Conservation (phyloP, 23 tunicate genomes). For the Halocynthia roretzi region DNA sequence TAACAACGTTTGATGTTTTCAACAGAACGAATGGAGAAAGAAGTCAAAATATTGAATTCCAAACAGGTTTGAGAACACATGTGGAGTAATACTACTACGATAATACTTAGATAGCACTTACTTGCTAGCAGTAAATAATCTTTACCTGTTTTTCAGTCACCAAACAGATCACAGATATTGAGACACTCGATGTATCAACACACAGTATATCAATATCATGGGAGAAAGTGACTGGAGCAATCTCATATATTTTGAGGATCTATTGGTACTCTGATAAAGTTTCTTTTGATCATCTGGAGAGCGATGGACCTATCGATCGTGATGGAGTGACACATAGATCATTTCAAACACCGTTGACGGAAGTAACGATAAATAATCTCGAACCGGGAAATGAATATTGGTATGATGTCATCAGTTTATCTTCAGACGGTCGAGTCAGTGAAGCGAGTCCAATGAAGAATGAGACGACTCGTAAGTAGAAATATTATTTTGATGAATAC, state of each 20-base stretch:
- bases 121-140: background rate
- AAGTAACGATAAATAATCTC: background rate
- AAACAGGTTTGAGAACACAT: background rate
- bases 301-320: slow-evolving; percentile 10
- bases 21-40: slow-evolving; percentile 4
- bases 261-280: slow-evolving; percentile 6
- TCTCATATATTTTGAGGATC: background rate
- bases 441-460: slow-evolving; percentile 1
- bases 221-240: slow-evolving; percentile 10
- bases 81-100: too few species aligned
- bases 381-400: slow-evolving; percentile 49
- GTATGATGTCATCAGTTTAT: slow-evolving; percentile 39
- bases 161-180: background rate
- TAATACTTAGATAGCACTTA: too few species aligned
- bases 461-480: slow-evolving; percentile 65
- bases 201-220: background rate
- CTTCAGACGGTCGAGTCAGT: slow-evolving; percentile 42
- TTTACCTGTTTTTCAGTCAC: background rate
- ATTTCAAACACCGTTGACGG: slow-evolving; percentile 1
- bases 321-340: slow-evolving; percentile 9
- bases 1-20: slow-evolving; percentile 6
- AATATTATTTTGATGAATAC: too few species aligned
- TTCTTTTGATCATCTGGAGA: slow-evolving; percentile 3
- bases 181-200: background rate
- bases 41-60: slow-evolving; percentile 6